These are phyloP conservation scores for Drosophila sechellia DNA, from an alignment of 1,140 invertebrate species.

Conservation along the genomic window DNA sequence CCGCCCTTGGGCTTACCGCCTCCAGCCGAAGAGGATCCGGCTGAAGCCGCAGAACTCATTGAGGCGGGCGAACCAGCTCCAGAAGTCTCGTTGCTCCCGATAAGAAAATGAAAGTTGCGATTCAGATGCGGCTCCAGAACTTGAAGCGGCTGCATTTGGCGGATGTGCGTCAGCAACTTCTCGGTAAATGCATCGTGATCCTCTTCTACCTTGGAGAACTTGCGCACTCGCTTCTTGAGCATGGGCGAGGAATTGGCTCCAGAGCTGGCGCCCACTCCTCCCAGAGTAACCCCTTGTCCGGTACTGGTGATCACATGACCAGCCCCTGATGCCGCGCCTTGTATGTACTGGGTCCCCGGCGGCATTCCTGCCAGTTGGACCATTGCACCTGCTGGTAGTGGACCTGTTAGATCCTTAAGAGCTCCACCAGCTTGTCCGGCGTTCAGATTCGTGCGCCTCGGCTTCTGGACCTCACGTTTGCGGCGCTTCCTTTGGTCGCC, in stretches of 20 bases:
- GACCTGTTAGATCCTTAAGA: slow-evolving; percentile 44
- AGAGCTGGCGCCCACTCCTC: neutral
- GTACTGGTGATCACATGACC: slow-evolving; percentile 10
- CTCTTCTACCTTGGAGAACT: slow-evolving; percentile 94
- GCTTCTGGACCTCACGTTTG: slow-evolving; percentile 93
- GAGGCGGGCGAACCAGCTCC: slow-evolving; percentile 53
- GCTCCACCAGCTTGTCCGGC: slow-evolving; percentile 62
- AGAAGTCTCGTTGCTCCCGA: slow-evolving; percentile 77
- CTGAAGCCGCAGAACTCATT: neutral
- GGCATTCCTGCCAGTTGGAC: slow-evolving; percentile 52
- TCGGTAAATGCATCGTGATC: slow-evolving; percentile 96
- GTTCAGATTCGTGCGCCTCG: slow-evolving; percentile 88
- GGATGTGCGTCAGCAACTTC: slow-evolving; percentile 92
- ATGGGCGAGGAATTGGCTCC: slow-evolving; percentile 26
- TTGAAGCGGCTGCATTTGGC: slow-evolving; percentile 92
- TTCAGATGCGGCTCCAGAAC: slow-evolving; percentile 95
- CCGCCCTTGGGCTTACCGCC: slow-evolving; percentile 55
- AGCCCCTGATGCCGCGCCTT: slow-evolving; percentile 1
- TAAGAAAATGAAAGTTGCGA: slow-evolving; percentile 90
- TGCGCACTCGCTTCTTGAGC: slow-evolving; percentile 89
- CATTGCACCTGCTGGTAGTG: slow-evolving; percentile 51
- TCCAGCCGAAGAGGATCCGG: slow-evolving; percentile 3
- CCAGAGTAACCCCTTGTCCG: neutral
- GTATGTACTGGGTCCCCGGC: slow-evolving; percentile 24
- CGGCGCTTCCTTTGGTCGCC: slow-evolving; percentile 89